These are phyloP conservation scores for Mallateleia sp. DNA, from an alignment of 2,888 invertebrate genomes.

Conservation along the genomic window DNA sequence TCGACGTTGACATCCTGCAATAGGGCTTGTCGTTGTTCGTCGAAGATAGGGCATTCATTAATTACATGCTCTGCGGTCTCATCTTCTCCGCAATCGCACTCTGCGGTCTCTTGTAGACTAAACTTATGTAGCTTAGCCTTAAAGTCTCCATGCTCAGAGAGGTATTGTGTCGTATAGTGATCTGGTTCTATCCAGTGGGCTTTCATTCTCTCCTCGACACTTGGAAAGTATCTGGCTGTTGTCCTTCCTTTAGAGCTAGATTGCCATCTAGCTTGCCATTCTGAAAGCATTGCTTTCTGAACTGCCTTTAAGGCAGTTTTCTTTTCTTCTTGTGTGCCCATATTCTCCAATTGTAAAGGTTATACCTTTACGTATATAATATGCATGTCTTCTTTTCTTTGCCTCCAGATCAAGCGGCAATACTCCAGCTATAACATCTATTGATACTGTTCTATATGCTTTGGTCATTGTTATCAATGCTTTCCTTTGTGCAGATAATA, in stretches of 20 bases:
- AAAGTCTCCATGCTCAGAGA: slow-evolving; percentile 70
- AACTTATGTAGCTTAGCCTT: neutral
- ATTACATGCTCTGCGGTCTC: slow-evolving; percentile 46
- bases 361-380: too few species aligned
- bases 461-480: slow-evolving; percentile 4
- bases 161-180: slow-evolving; percentile 36
- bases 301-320: too few species aligned
- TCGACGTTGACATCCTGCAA: neutral
- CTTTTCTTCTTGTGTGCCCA: too few species aligned
- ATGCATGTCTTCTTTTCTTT: neutral
- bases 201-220: slow-evolving; percentile 5
- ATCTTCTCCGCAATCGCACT: slow-evolving; percentile 41
- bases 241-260: slow-evolving; percentile 34
- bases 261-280: slow-evolving; percentile 50
- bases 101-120: neutral
- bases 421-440: slow-evolving; percentile 36
- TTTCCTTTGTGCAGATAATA: slow-evolving; percentile 17
- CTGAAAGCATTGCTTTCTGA: neutral
- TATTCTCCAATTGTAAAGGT: too few species aligned
- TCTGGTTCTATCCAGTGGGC: slow-evolving; percentile 1
- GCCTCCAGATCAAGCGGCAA: slow-evolving; percentile 21
- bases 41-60: neutral
- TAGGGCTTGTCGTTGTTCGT: neutral
- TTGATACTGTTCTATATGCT: slow-evolving; percentile 40
- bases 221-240: slow-evolving; percentile 47